Evolutionary conservation across 2,888 invertebrate genomes (phyloP), one percentile per base, ranked within the genome.

Genomic region (Cheilosia vernalis): DNA sequence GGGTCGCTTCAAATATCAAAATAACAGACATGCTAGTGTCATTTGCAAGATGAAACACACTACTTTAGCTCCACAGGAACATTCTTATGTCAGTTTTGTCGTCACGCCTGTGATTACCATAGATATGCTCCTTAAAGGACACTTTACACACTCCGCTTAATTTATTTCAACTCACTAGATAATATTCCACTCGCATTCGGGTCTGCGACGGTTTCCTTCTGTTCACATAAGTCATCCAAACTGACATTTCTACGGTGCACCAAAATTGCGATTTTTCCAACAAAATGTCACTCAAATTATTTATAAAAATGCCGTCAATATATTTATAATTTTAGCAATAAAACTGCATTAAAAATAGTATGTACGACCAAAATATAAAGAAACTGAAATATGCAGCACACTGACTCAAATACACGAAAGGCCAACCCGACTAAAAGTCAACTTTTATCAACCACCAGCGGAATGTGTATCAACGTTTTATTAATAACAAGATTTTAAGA

Each of bases 171-270:
- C 90, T 89, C 92, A 94, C 87, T 88, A 90, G 67, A 92, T 92
- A 87, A 84, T 89, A 93, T 91, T 93, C 93, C 44, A 88, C 88
- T 64, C 89, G 89, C 61, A 89, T 88, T 24, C 91, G 89, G 40
- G 89, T 87, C 86, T 89, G 89, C 7, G 90, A 89, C 30, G 82
- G 77, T 74, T 73, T 88, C 58, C 88, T 86, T 69, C 88, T 92
- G 87, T 94, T 94, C 88, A 94, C 92, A 42, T 94, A 92, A 33
- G 94, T 93, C 87, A 94, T 91, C 94, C 94, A 94, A 89, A 94
- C 93, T 87, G 94, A 94, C 94, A 94, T 94, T 90, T 87, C 86
- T 24, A 30, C 13, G 67, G 24, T 63, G 33, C 53, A 72, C 58
- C 3, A 56, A 61, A 56, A 40, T 64, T 27, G 40, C 27, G 40